phyloP scores from a whole-genome alignment of 2,888 invertebrate species.

The Chalcosyrphus nemorum region DNA sequence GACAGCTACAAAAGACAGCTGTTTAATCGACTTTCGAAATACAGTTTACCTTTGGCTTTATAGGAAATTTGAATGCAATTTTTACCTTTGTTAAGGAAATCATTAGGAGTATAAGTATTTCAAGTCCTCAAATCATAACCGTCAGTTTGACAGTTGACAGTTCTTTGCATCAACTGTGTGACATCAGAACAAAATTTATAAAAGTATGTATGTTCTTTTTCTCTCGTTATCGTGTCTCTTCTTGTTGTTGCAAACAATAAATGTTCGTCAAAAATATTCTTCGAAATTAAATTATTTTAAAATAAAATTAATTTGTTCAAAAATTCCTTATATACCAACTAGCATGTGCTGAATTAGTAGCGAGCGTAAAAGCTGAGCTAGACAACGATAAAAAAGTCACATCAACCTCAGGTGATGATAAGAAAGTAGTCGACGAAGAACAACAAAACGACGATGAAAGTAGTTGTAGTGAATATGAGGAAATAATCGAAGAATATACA shows the following conservation, averaged over 20 bases:
- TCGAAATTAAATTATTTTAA: not conserved
- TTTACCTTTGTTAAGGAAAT: too few relatives aligned
- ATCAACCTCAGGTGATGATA: conserved; percentile 34
- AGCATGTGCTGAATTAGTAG: conserved; percentile 83
- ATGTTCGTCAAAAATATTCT: conserved; percentile 22
- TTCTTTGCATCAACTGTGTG: conserved; percentile 30
- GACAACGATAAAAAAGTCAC: conserved; percentile 58
- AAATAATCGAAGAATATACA: conserved; percentile 81
- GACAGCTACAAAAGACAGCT: too few relatives aligned
- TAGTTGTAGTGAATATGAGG: conserved; percentile 80
- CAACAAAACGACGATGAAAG: conserved; percentile 76
- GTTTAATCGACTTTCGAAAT: too few relatives aligned
- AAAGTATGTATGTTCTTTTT: not conserved
- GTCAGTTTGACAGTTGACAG: not conserved
- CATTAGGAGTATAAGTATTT: too few relatives aligned
- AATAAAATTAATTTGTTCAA: conserved; percentile 7
- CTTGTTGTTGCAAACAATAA: conserved; percentile 30
- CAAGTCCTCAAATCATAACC: not conserved
- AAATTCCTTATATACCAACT: conserved; percentile 70
- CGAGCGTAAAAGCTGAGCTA: conserved; percentile 82
- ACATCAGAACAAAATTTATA: conserved; percentile 5
- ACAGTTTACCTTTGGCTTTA: too few relatives aligned
- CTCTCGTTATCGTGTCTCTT: conserved; percentile 28
- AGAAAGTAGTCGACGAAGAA: conserved; percentile 37
- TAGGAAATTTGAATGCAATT: too few relatives aligned